These are phyloP conservation scores for Pantala flavescens DNA, from an alignment of 1,140 invertebrate species.

Conservation along the genomic window DNA sequence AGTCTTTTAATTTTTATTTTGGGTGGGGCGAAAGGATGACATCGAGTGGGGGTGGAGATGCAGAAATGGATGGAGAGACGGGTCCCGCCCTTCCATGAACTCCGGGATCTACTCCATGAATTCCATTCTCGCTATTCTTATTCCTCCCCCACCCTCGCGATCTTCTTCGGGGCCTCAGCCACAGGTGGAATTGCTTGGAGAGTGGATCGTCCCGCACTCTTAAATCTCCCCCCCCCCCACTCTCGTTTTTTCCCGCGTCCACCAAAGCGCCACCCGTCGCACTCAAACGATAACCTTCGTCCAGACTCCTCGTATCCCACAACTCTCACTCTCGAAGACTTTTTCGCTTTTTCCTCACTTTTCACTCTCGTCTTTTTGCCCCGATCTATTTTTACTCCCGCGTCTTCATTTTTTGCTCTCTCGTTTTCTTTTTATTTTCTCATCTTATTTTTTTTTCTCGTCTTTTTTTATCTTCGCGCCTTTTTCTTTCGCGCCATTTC, in stretches of 20 bases:
- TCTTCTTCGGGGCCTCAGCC: not conserved
- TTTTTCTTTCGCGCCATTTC: no score
- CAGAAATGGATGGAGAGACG: not conserved
- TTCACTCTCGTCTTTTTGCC: no score
- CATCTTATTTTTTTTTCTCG: no score
- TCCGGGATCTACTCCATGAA: not conserved
- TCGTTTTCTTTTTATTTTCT: no score
- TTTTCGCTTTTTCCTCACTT: no score
- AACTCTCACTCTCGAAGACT: no score
- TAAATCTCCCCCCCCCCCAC: not conserved
- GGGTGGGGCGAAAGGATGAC: not conserved
- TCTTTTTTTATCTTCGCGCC: no score
- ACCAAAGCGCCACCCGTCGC: no score
- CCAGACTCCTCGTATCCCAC: no score
- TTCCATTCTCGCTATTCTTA: not conserved
- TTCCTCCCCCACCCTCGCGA: not conserved
- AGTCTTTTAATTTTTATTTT: not conserved
- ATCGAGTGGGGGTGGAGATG: not conserved
- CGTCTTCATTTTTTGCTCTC: no score
- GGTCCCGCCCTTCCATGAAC: not conserved
- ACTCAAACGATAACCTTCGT: no score
- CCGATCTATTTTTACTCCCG: no score
- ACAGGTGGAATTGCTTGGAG: not conserved
- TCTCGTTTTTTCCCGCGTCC: not conserved
- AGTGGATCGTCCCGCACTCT: not conserved